Evolutionary conservation across 1,140 invertebrate genomes (phyloP).

Genomic region (Euglossa dilemma): DNA sequence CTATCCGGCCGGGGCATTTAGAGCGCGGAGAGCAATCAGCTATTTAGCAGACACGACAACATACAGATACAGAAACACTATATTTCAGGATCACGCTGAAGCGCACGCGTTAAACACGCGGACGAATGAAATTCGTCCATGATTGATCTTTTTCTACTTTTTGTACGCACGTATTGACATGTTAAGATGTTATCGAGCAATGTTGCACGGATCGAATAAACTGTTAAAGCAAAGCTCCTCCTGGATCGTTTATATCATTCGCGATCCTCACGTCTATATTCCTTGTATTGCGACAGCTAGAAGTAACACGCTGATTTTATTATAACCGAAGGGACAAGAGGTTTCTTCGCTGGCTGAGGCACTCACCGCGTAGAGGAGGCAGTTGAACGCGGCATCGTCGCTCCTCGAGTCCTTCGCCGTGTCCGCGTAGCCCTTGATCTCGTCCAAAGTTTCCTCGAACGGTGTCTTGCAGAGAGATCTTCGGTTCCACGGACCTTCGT

Average conservation of each 20-base stretch:
- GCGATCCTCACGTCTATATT: background rate
- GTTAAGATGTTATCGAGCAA: slow-evolving; percentile 53
- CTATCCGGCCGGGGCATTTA: slow-evolving; percentile 14
- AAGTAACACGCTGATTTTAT: background rate
- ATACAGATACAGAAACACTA: slow-evolving; percentile 11
- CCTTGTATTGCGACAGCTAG: slow-evolving; percentile 18
- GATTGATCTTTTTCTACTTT: slow-evolving; percentile 66
- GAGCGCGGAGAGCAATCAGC: slow-evolving; percentile 25
- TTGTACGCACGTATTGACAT: slow-evolving; percentile 64
- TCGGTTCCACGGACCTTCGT: slow-evolving; percentile 20
- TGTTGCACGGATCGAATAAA: slow-evolving; percentile 55
- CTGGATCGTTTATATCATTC: background rate
- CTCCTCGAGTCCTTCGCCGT: background rate
- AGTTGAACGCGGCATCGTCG: background rate
- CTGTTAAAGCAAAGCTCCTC: slow-evolving; percentile 36
- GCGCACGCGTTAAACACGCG: slow-evolving; percentile 35
- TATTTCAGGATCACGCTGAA: slow-evolving; percentile 47
- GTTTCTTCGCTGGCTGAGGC: background rate
- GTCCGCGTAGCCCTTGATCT: slow-evolving; percentile 24
- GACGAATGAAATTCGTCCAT: slow-evolving; percentile 38
- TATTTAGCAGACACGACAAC: slow-evolving; percentile 36
- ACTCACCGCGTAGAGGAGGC: slow-evolving; percentile 44
- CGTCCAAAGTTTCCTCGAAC: slow-evolving; percentile 44
- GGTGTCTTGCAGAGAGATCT: slow-evolving; percentile 33
- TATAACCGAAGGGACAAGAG: no score